Evolutionary conservation across 2,888 invertebrate species (phyloP).

Genomic region (Leptothorax acervorum): DNA sequence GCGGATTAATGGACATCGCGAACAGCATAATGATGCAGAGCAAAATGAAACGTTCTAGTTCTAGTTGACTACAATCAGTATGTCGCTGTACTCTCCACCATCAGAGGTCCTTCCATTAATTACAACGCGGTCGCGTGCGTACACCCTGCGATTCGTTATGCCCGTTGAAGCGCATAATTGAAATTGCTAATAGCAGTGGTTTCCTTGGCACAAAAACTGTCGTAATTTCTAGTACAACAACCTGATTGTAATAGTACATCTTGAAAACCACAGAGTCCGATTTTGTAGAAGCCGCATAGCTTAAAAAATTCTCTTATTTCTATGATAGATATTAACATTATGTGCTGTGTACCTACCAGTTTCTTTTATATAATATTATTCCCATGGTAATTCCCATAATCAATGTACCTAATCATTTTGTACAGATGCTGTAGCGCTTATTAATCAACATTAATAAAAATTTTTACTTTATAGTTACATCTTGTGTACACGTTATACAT

Average conservation of each 20-base stretch:
- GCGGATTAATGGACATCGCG: conserved; percentile 20
- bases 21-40: conserved; percentile 29
- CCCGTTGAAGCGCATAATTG: conserved; percentile 56
- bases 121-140: conserved; percentile 52
- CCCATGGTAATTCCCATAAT: background rate
- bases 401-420: background rate
- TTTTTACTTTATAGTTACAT: background rate
- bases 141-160: conserved; percentile 52
- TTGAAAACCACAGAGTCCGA: background rate
- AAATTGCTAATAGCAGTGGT: conserved; percentile 46
- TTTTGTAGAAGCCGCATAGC: background rate
- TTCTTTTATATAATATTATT: background rate
- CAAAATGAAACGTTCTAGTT: conserved; percentile 2
- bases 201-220: conserved; percentile 43
- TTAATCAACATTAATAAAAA: background rate
- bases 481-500: background rate
- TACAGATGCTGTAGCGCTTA: background rate
- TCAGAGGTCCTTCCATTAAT: conserved; percentile 52
- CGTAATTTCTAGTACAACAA: conserved; percentile 29
- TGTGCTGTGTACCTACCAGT: background rate
- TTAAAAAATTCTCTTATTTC: background rate
- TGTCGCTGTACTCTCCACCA: conserved; percentile 24
- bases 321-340: background rate
- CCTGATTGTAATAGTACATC: background rate
- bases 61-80: conserved; percentile 35